These are phyloP conservation scores for Lutjanus campechanus DNA, from an alignment of 2,797 vertebrate genomes.

Conservation along the genomic window DNA sequence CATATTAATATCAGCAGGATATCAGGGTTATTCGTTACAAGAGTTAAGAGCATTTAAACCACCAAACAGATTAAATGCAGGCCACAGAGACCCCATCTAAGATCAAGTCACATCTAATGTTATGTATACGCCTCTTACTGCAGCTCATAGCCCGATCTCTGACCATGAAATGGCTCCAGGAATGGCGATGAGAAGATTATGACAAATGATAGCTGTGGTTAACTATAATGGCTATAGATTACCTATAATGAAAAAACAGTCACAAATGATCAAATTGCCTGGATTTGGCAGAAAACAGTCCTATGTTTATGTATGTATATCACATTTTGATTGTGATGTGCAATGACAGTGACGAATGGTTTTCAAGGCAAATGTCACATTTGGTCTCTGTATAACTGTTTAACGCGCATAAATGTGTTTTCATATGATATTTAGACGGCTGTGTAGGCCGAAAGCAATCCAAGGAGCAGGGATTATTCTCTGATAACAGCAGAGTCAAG, in stretches of 20 bases:
- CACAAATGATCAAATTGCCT: slow-evolving; percentile 42
- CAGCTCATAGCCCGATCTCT: slow-evolving; percentile 45
- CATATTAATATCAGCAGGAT: slow-evolving; percentile 9
- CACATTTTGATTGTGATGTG: slow-evolving; percentile 51
- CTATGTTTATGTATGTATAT: background rate
- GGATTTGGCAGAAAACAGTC: slow-evolving; percentile 27
- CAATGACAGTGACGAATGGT: slow-evolving; percentile 44
- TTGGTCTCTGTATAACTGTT: slow-evolving; percentile 35
- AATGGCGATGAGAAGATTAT: slow-evolving; percentile 37
- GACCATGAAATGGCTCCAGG: slow-evolving; percentile 49
- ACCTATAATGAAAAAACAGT: slow-evolving; percentile 49
- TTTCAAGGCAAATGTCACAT: slow-evolving; percentile 52
- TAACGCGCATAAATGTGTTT: slow-evolving; percentile 27
- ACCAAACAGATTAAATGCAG: slow-evolving; percentile 31
- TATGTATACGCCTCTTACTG: slow-evolving; percentile 24
- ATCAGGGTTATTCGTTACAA: slow-evolving; percentile 32
- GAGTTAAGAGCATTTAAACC: slow-evolving; percentile 25
- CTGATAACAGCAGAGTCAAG: slow-evolving; percentile 51
- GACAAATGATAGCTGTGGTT: slow-evolving; percentile 59
- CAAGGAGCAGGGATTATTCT: slow-evolving; percentile 35
- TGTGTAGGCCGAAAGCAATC: slow-evolving; percentile 30
- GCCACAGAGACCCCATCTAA: background rate
- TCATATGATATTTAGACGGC: slow-evolving; percentile 38
- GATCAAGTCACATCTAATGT: slow-evolving; percentile 31
- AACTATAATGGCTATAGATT: slow-evolving; percentile 60